A percentile compares a stretch with the other conserved stretches of the same genome.
Conservation (phyloP, 2,888 invertebrate species). For the Ceraclea dissimilis region DNA sequence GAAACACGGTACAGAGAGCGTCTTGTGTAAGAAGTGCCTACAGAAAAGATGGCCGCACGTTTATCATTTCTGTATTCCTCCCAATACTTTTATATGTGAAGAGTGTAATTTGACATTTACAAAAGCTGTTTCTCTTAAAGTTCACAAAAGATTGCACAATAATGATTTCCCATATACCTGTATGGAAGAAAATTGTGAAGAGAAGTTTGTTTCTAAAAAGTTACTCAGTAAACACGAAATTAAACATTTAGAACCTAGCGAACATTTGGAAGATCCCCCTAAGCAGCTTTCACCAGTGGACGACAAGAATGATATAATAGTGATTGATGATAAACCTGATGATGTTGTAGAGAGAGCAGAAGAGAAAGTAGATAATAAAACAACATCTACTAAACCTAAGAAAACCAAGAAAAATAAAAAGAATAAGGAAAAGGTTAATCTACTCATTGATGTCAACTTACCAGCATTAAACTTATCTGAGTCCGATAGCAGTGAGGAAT, state of each 20-base stretch:
- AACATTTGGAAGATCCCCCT: slow-evolving; percentile 17
- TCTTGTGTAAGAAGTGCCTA: slow-evolving; percentile 73
- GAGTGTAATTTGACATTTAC: slow-evolving; percentile 70
- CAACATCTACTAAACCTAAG: slow-evolving; percentile 24
- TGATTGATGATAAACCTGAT: slow-evolving; percentile 18
- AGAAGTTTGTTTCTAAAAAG: slow-evolving; percentile 76
- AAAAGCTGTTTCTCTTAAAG: slow-evolving; percentile 70
- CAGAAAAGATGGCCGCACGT: slow-evolving; percentile 91
- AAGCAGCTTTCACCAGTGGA: slow-evolving; percentile 21
- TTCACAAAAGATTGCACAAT: slow-evolving; percentile 73
- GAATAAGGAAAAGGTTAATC: slow-evolving; percentile 42
- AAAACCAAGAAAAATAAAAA: slow-evolving; percentile 40
- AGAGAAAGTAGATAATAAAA: slow-evolving; percentile 20
- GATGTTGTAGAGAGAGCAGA: slow-evolving; percentile 23
- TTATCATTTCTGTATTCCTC: slow-evolving; percentile 84
- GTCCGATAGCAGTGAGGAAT: slow-evolving; percentile 72
- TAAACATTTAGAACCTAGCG: slow-evolving; percentile 47
- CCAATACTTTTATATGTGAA: slow-evolving; percentile 69
- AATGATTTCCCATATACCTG: slow-evolving; percentile 67
- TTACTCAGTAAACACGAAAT: slow-evolving; percentile 64
- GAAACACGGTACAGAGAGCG: slow-evolving; percentile 89
- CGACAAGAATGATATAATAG: slow-evolving; percentile 22
- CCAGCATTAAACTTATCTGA: slow-evolving; percentile 79
- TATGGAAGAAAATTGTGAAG: slow-evolving; percentile 60
- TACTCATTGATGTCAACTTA: slow-evolving; percentile 52